A percentile compares a stretch with the other conserved stretches of the same genome.
Conservation (phyloP, 1,140 invertebrate genomes). For the Drosophila kurseongensis region DNA sequence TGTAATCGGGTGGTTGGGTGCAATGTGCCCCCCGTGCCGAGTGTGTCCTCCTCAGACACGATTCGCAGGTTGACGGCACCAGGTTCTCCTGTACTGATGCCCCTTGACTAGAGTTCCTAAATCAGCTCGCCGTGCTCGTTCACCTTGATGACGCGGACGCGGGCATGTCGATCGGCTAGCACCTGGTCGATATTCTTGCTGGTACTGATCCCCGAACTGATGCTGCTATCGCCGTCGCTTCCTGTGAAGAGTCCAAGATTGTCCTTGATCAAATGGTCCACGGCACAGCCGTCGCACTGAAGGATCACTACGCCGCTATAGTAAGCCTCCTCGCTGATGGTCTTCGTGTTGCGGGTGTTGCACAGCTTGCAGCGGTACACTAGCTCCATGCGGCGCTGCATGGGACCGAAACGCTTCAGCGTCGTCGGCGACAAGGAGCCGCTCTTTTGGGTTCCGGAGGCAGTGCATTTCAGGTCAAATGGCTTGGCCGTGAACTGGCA, state of each 20-base stretch:
- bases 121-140: slow-evolving; percentile 81
- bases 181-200: slow-evolving; percentile 93
- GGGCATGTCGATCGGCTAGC: slow-evolving; percentile 91
- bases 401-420: slow-evolving; percentile 69
- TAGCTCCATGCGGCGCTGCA: slow-evolving; percentile 89
- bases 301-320: slow-evolving; percentile 95
- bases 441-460: slow-evolving; percentile 2
- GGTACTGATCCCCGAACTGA: slow-evolving; percentile 88
- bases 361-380: slow-evolving; percentile 95
- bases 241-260: slow-evolving; percentile 94
- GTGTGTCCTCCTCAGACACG: slow-evolving; percentile 37
- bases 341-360: slow-evolving; percentile 89
- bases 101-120: slow-evolving; percentile 64
- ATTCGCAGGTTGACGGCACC: slow-evolving; percentile 35
- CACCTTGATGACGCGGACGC: slow-evolving; percentile 78
- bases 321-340: slow-evolving; percentile 94
- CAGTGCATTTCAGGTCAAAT: slow-evolving; percentile 38
- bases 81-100: slow-evolving; percentile 25
- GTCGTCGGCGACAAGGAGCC: slow-evolving; percentile 75
- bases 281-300: slow-evolving; percentile 92
- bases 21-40: slow-evolving; percentile 15
- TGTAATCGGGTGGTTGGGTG: slow-evolving; percentile 6
- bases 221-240: slow-evolving; percentile 88
- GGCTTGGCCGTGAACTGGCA: slow-evolving; percentile 69
- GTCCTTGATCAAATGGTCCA: slow-evolving; percentile 96